phyloP scores from a whole-genome alignment of 2,113 vertebrate species.

The Mungos mungo region DNA sequence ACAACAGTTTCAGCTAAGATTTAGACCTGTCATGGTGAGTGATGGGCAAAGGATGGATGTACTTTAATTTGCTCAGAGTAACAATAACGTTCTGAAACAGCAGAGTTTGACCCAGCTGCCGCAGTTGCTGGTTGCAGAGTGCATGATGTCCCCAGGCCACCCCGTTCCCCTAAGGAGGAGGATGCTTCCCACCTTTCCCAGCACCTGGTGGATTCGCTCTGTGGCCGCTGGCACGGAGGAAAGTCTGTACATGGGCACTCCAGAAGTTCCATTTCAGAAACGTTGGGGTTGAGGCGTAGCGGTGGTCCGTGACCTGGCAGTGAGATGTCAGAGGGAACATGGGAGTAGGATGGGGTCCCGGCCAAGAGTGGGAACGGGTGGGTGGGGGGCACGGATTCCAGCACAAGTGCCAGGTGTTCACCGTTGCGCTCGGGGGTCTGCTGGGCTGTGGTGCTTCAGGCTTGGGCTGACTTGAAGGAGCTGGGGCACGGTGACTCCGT shows the following conservation, averaged over 20 bases:
- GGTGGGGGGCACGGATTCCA: not conserved
- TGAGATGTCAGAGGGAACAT: not conserved
- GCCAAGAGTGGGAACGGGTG: not conserved
- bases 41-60: not conserved
- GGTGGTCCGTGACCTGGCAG: not conserved
- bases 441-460: no score
- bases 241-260: not conserved
- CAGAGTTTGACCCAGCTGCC: no score
- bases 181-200: not conserved
- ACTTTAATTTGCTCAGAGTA: not conserved
- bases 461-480: not conserved
- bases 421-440: not conserved
- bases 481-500: not conserved
- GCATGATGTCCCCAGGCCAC: not conserved
- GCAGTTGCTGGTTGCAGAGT: not conserved
- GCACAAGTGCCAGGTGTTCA: not conserved
- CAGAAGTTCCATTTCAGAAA: not conserved
- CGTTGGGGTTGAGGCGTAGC: no score
- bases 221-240: not conserved
- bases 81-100: not conserved
- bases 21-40: not conserved
- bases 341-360: not conserved
- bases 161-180: not conserved
- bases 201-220: not conserved
- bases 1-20: not conserved